Evolutionary conservation across 2,797 vertebrate genomes (phyloP).

Genomic region (Numenius phaeopus): DNA sequence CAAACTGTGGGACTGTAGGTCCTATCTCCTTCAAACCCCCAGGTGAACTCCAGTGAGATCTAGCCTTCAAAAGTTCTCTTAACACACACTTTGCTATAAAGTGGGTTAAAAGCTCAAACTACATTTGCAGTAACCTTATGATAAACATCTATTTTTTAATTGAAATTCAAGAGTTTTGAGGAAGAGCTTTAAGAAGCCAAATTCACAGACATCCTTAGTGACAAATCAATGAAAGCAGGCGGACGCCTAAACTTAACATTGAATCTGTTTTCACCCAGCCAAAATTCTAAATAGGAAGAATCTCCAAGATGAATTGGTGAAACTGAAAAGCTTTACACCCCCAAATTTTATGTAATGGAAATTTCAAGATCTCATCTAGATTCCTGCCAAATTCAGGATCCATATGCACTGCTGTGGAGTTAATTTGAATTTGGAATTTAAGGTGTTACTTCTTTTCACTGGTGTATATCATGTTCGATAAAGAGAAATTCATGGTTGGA

Average conservation of each 20-base stretch:
- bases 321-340: neutral
- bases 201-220: neutral
- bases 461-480: neutral
- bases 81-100: neutral
- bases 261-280: constrained; percentile 11
- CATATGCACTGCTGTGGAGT: constrained; percentile 34
- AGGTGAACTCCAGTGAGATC: neutral
- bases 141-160: neutral
- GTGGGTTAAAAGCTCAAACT: neutral
- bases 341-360: constrained; percentile 40
- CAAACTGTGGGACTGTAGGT: neutral
- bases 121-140: neutral
- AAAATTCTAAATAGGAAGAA: constrained; percentile 21
- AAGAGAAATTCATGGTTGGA: neutral
- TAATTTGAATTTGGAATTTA: constrained; percentile 51
- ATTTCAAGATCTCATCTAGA: constrained; percentile 14
- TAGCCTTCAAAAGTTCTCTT: neutral
- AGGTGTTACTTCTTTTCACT: constrained; percentile 46
- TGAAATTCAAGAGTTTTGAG: neutral
- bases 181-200: neutral
- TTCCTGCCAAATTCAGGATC: constrained; percentile 42
- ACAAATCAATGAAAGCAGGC: neutral
- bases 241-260: neutral
- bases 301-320: neutral
- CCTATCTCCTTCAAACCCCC: neutral